Percentiles rank a stretch among this genome's conserved stretches.
phyloP scores from a whole-genome alignment of 2,888 invertebrate species.

The Leucozona laternaria region DNA sequence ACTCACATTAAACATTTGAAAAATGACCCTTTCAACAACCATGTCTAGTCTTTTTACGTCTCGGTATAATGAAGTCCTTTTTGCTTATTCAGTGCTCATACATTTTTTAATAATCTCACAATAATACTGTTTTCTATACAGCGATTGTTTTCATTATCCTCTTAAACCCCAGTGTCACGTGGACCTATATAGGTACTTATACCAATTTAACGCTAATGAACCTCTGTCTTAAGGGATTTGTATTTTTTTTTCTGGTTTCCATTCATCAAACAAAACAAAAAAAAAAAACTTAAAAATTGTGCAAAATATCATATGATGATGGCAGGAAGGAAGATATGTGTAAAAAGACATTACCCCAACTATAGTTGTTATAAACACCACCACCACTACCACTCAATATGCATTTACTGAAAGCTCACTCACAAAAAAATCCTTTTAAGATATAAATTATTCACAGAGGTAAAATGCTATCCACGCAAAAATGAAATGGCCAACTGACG shows the following conservation, averaged over 20 bases:
- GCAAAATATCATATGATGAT: not conserved
- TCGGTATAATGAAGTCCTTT: not conserved
- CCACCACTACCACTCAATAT: slow-evolving; percentile 65
- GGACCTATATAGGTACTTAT: slow-evolving; percentile 2
- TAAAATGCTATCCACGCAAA: slow-evolving; percentile 75
- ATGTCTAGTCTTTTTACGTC: too few species aligned
- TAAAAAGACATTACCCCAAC: slow-evolving; percentile 72
- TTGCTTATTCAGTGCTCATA: not conserved
- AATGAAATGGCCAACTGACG: slow-evolving; percentile 73
- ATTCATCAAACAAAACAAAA: slow-evolving; percentile 22
- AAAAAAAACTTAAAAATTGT: not conserved
- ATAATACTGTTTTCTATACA: not conserved
- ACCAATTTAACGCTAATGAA: slow-evolving; percentile 62
- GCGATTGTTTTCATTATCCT: slow-evolving; percentile 12
- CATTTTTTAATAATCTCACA: not conserved
- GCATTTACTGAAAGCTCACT: slow-evolving; percentile 71
- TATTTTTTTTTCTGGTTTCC: not conserved
- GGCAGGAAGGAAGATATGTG: slow-evolving; percentile 28
- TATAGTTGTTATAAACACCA: slow-evolving; percentile 47
- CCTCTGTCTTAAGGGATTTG: slow-evolving; percentile 37
- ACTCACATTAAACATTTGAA: too few species aligned
- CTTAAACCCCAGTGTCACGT: not conserved
- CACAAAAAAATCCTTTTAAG: slow-evolving; percentile 75
- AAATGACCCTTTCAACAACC: too few species aligned
- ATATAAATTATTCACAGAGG: slow-evolving; percentile 74